Evolutionary conservation across 2,888 invertebrate species (phyloP).

Genomic region (Uropetala carovei): DNA sequence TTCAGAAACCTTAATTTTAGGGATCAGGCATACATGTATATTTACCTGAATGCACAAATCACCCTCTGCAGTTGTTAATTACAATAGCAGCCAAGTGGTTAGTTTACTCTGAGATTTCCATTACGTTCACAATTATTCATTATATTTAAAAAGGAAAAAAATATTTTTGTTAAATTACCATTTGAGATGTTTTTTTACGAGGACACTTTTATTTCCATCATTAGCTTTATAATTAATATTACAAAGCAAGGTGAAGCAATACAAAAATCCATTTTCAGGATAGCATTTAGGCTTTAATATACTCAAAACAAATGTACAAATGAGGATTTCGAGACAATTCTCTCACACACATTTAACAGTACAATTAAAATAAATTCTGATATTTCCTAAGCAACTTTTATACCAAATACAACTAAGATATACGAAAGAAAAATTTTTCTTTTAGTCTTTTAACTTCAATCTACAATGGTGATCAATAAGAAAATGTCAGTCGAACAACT

Average conservation of each 20-base stretch:
- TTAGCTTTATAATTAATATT: neutral
- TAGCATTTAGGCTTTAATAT: neutral
- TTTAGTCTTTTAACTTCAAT: neutral
- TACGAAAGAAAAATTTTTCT: too few species aligned
- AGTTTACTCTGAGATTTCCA: too few species aligned
- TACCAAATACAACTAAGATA: neutral
- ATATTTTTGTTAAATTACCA: neutral
- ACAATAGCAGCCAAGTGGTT: too few species aligned
- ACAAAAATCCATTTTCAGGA: constrained; percentile 14
- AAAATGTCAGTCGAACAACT: constrained; percentile 30
- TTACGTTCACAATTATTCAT: neutral
- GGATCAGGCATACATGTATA: too few species aligned
- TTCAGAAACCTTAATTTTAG: too few species aligned
- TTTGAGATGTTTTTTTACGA: neutral
- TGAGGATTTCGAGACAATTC: too few species aligned
- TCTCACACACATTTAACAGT: too few species aligned
- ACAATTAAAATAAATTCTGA: neutral
- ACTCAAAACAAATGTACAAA: too few species aligned
- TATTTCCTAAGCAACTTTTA: neutral
- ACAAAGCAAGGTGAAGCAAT: neutral
- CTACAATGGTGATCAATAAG: neutral
- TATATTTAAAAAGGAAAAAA: neutral
- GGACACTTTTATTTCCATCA: neutral
- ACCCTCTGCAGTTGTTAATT: too few species aligned
- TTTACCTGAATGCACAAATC: too few species aligned